Conservation (phyloP, 92 coral and sea anemone species). For the Blastomussa wellsi region DNA sequence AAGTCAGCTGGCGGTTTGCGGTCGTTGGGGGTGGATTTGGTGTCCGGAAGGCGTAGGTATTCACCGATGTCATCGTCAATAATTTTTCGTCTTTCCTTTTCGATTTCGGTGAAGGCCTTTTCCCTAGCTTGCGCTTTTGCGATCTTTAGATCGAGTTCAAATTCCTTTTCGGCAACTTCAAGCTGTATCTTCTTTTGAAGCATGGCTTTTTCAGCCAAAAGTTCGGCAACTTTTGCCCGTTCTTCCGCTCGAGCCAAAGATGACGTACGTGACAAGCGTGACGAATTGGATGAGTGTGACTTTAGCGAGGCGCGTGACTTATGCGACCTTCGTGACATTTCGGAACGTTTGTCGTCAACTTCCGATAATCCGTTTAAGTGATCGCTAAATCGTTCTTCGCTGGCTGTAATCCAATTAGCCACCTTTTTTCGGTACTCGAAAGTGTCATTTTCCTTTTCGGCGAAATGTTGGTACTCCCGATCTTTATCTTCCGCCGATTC, state of each 20-base stretch:
- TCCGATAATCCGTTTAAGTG: slow-evolving; percentile 18
- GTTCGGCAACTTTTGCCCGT: slow-evolving; percentile 44
- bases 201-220: slow-evolving; percentile 51
- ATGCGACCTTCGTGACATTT: not conserved
- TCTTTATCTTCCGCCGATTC: slow-evolving; percentile 9
- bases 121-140: slow-evolving; percentile 51
- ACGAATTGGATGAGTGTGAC: not conserved
- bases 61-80: not conserved
- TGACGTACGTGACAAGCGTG: not conserved
- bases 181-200: slow-evolving; percentile 32
- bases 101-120: slow-evolving; percentile 14
- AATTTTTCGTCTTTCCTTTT: slow-evolving; percentile 3
- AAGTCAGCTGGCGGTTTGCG: not conserved
- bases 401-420: slow-evolving; percentile 5
- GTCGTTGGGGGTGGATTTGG: not conserved
- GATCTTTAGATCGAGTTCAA: slow-evolving; percentile 34
- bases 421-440: not conserved
- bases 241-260: slow-evolving; percentile 15
- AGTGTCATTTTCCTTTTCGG: slow-evolving; percentile 1
- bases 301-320: no score
- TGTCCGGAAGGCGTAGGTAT: not conserved
- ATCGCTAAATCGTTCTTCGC: slow-evolving; percentile 4
- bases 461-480: not conserved
- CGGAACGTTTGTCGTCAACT: not conserved
- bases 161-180: slow-evolving; percentile 36